These are phyloP conservation scores for Sphaerophoria rueppellii DNA, from an alignment of 2,888 invertebrate genomes.

Conservation along the genomic window DNA sequence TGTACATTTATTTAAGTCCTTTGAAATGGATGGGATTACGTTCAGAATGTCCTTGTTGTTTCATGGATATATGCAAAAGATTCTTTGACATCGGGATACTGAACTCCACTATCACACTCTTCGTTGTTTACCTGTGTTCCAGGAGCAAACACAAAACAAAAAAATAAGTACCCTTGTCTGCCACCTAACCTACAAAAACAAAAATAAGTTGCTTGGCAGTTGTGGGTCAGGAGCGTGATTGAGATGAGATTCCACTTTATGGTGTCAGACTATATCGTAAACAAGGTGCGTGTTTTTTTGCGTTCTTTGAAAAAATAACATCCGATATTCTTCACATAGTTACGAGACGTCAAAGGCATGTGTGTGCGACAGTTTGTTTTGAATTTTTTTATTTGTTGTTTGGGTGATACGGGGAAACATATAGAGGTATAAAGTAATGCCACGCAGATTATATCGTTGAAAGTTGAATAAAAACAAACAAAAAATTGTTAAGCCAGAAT, in stretches of 20 bases:
- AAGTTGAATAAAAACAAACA: too few relatives aligned
- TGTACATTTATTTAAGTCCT: slow-evolving; percentile 34
- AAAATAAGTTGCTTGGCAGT: not conserved
- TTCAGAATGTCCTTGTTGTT: slow-evolving; percentile 29
- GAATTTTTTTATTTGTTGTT: not conserved
- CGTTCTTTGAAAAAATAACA: not conserved
- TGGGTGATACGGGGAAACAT: not conserved
- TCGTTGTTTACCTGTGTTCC: slow-evolving; percentile 4
- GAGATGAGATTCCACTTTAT: slow-evolving; percentile 13
- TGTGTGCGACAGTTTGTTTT: not conserved
- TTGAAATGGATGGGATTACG: slow-evolving; percentile 35
- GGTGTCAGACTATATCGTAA: slow-evolving; percentile 8
- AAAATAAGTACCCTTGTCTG: not conserved
- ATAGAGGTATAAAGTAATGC: not conserved
- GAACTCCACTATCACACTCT: not conserved
- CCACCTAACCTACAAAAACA: not conserved
- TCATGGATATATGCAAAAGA: slow-evolving; percentile 24
- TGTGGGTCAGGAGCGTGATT: slow-evolving; percentile 7
- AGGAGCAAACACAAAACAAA: not conserved
- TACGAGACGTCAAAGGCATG: not conserved
- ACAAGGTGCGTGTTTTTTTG: not conserved
- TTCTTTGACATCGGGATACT: slow-evolving; percentile 7
- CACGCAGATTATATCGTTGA: too few relatives aligned
- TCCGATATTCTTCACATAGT: not conserved
- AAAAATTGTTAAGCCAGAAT: too few relatives aligned